Evolutionary conservation across 2,888 invertebrate genomes (phyloP).

Genomic region (Eugnorisma glareosa): DNA sequence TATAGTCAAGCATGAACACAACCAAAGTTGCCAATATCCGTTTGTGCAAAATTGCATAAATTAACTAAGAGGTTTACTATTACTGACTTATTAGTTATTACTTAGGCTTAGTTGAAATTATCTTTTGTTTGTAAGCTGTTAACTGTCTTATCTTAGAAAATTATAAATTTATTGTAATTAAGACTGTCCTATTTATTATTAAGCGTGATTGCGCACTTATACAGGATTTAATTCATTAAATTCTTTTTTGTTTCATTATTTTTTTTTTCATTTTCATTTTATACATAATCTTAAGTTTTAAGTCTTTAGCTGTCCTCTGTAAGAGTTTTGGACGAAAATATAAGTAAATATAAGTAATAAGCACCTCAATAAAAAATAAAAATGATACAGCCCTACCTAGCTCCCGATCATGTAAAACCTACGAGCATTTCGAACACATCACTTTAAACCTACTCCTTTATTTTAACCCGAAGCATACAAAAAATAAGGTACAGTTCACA

Average conservation of each 20-base stretch:
- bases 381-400: not conserved
- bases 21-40: constrained; percentile 26
- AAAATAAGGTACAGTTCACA: constrained; percentile 59
- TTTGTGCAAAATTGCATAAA: constrained; percentile 42
- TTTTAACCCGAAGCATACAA: constrained; percentile 35
- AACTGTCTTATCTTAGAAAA: not conserved
- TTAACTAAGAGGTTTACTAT: constrained; percentile 6
- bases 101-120: not conserved
- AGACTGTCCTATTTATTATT: not conserved
- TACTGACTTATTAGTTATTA: not conserved
- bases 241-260: too few relatives aligned
- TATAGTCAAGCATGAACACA: constrained; percentile 11
- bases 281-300: too few relatives aligned
- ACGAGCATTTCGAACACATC: not conserved
- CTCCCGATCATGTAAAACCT: not conserved
- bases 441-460: constrained; percentile 12
- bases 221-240: too few relatives aligned
- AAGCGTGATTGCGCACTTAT: not conserved
- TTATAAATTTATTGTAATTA: not conserved
- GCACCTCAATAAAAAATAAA: not conserved
- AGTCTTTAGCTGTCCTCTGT: too few relatives aligned
- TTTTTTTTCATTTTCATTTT: too few relatives aligned
- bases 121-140: constrained; percentile 2
- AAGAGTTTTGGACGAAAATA: too few relatives aligned
- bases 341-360: too few relatives aligned